Conservation (phyloP, 2,113 vertebrate genomes). For the Dipodomys spectabilis region DNA sequence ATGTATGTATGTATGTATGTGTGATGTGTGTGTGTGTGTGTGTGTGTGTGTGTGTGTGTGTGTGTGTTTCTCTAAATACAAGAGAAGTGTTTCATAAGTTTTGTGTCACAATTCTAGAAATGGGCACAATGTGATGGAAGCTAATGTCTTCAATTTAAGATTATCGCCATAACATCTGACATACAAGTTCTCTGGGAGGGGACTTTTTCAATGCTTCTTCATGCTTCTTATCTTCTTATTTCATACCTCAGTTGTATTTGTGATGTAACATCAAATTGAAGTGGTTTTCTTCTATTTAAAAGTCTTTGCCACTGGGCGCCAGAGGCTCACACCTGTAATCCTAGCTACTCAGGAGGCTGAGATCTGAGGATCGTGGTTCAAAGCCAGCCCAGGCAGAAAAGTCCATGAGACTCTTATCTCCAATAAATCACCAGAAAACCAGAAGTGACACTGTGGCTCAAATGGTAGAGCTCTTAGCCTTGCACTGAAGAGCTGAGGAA, state of each 20-base stretch:
- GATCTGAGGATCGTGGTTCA: too few species aligned
- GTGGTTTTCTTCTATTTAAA: constrained; percentile 37
- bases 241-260: constrained; percentile 43
- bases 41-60: neutral
- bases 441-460: too few species aligned
- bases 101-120: constrained; percentile 4
- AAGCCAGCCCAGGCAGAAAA: too few species aligned
- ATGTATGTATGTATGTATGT: too few species aligned
- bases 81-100: constrained; percentile 60
- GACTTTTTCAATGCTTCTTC: constrained; percentile 2
- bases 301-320: neutral
- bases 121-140: neutral
- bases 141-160: constrained; percentile 10
- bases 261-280: constrained; percentile 32
- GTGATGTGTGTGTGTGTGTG: neutral
- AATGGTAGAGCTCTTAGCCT: too few species aligned
- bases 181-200: neutral
- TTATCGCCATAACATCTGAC: neutral
- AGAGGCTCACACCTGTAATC: too few species aligned
- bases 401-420: too few species aligned
- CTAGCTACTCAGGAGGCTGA: too few species aligned
- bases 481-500: too few species aligned
- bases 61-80: constrained; percentile 33
- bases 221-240: constrained; percentile 50
- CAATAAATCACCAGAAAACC: too few species aligned